Conservation (phyloP, 2,888 invertebrate species). For the Chrysodeixis includens region DNA sequence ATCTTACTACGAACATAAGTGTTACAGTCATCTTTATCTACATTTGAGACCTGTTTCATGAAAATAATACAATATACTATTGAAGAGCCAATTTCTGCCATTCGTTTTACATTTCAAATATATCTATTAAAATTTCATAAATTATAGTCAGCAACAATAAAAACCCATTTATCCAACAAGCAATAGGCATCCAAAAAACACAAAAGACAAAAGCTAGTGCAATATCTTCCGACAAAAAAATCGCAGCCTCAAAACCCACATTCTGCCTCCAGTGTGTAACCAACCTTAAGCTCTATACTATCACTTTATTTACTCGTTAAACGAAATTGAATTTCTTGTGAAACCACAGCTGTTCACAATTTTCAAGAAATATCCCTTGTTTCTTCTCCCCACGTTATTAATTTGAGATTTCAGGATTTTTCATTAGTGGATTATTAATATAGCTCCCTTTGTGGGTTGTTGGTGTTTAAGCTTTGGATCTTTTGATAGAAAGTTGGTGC, state of each 20-base stretch:
- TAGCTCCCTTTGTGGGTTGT: constrained; percentile 7
- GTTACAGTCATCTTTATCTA: no score
- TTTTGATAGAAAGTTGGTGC: neutral
- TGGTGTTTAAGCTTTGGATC: neutral
- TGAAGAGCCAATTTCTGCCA: no score
- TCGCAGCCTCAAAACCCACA: neutral
- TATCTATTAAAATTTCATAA: no score
- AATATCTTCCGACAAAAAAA: constrained; percentile 7
- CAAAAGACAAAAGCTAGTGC: no score
- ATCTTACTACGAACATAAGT: no score
- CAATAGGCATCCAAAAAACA: no score
- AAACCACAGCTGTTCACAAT: constrained; percentile 29
- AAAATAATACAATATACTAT: no score
- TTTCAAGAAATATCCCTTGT: constrained; percentile 36
- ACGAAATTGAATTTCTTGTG: constrained; percentile 52
- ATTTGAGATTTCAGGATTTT: constrained; percentile 20
- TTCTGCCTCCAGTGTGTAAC: constrained; percentile 8
- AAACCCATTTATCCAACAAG: no score
- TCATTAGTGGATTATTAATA: constrained; percentile 22
- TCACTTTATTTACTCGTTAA: constrained; percentile 46
- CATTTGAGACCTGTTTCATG: no score
- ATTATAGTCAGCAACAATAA: no score
- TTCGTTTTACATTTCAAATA: no score
- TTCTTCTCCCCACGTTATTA: constrained; percentile 29
- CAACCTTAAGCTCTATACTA: constrained; percentile 19